Base-by-base conservation (phyloP, 2,113 vertebrate species). In the Pantherophis guttatus region DNA sequence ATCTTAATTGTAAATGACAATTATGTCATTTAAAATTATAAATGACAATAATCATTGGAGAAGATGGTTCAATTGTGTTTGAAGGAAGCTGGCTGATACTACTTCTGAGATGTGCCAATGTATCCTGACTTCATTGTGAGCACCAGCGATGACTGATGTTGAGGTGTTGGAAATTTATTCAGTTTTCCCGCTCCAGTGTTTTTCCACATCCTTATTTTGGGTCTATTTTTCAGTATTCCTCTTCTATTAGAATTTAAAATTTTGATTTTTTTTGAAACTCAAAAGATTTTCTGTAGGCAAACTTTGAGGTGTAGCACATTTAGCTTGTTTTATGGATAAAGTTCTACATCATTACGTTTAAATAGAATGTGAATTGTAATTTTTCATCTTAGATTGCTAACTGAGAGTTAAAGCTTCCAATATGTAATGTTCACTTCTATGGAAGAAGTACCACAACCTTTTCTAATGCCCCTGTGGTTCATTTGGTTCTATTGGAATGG, bases 381-480 rank as follows among this genome's bases (percentile, higher is more conserved):
- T 86, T 95, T 92, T 94, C 94, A 53, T 93, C 92, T n/a, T 94
- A 99, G 98, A 97, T 99, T 96, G 98, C 98, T 62, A 99, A 98
- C 95, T 97, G 96, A 15, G 98, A 99, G 95, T 94, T 99, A 92
- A 98, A 97, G 23, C 97, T 99, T 94, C 98, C 98, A 0, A 81
- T 97, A 88, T 98, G 98, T 0, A 59, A 92, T 23, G 96, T 99
- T 95, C 98, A 98, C 96, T 97, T 99, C 95, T 98, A 97, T 89
- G 98, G 99, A 95, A 99, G 98, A 0, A 98, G 98, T 97, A 99
- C 99, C 26, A 95, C 94, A 86, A 97, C 96, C 0, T 98, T 99
- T 24, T 98, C 99, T 24, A 99, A 99, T 94, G 97, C 98, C 0
- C 98, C 0, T 95, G 96, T 24, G 97, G 98, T 0, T 98, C 98